Base-by-base conservation (phyloP, 2,888 invertebrate genomes). In the Smittia sp. region DNA sequence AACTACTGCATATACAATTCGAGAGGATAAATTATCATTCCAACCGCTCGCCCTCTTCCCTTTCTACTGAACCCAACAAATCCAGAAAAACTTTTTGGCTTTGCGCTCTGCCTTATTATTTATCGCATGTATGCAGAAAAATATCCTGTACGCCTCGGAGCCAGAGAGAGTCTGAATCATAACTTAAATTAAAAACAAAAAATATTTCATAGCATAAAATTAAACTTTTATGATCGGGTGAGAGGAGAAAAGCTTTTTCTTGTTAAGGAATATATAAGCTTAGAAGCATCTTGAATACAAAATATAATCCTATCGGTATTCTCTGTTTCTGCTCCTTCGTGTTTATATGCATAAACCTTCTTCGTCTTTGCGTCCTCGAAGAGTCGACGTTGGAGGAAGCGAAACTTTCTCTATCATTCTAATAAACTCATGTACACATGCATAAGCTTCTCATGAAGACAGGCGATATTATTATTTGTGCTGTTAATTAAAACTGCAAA, bases 241-340 rank as follows among this genome's bases (percentile, higher is more conserved):
- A 69, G 25, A 46, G 7, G 52, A 20, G 46, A 69, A 69, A 70
- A 70, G 70, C 70, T 70, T 70, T 70, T 70, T 20, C 70, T 52
- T 70, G 70, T 70, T 70, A 70, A n/a, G 11, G 9, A 52, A 69
- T 52, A 70, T 70, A 70, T 52, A 70, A 70, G 27, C 70, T 70
- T 70, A 58, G 70, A 58, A 70, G 70, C 70, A 25, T 70, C 70
- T 70, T 58, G 70, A 70, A 70, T 70, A 58, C 38, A 70, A 58
- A 70, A 70, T 24, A 54, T 70, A 70, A 70, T 70, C 70, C 70
- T 38, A 70, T 70, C 20, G 32, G 38, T 32, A 4, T 63, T 4
- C 18, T 38, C 70, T 32, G 4, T 32, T 25, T 25, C 27, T 58
- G 18, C 54, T 32, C 20, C n/a, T 54, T 38, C n/a, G 68, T 46